Base-by-base conservation (phyloP, 2,113 vertebrate genomes). In the Bos taurus region DNA sequence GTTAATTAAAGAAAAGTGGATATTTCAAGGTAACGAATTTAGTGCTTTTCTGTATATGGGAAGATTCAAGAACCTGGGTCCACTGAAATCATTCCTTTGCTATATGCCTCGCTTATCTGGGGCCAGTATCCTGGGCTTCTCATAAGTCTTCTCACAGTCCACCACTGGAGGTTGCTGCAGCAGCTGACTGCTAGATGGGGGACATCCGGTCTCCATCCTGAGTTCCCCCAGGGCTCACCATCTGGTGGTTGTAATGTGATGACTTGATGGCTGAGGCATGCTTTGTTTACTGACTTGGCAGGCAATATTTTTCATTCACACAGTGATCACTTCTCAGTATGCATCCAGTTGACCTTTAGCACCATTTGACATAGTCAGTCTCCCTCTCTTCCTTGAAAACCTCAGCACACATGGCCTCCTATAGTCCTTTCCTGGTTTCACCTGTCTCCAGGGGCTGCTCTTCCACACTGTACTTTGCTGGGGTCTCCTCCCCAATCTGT, bases 391-490 rank as follows among this genome's bases (percentile, higher is more conserved):
- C 17, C 19, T 43, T 16, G 11, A 62, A 59, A 46, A 26, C 17
- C n/a, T 71, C 17, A 28, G 3, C 13, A n/a, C 28, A 4, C 1
- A 3, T 54, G n/a, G 14, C 48, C 59, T 16, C 57, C 26, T 4
- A 3, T 6, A 40, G 48, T 3, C 28, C 23, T 52, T 36, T 77
- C n/a, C 3, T 56, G 50, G 10, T 10, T 36, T 40, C 10, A 8
- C 12, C 50, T 43, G 2, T n/a, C 2, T 60, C 10, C 8, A 8
- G n/a, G 0, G 36, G 6, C 9, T 0, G 15, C 16, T 90, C 59
- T 25, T 43, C 26, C 14, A 2, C 5, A 11, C 5, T 36, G 14
- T 3, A 2, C 25, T 40, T 48, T 82, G 33, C 80, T 26, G 36
- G 5, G 3, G 3, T 48, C 52, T 81, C 33, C 43, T 46, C 26